Conservation (phyloP, 2,113 vertebrate genomes). For the Carassius gibelio region DNA sequence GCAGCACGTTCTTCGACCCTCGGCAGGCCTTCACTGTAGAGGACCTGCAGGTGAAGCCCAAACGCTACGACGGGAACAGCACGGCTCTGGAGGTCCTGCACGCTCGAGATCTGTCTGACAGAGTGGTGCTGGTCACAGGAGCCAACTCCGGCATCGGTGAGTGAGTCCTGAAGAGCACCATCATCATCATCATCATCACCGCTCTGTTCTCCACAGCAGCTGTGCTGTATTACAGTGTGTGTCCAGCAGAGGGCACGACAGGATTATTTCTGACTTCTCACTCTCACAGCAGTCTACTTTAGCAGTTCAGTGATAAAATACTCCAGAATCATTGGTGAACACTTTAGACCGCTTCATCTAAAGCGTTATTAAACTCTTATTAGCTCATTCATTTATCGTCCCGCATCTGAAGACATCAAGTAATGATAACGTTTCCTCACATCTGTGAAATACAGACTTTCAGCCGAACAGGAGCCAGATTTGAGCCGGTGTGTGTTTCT, state of each 20-base stretch:
- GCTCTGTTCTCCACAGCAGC: no score
- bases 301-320: not conserved
- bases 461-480: not conserved
- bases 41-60: slow-evolving; percentile 84
- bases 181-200: no score
- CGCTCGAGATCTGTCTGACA: slow-evolving; percentile 87
- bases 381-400: no score
- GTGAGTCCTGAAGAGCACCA: slow-evolving; percentile 66
- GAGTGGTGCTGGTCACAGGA: slow-evolving; percentile 87
- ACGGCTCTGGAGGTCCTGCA: slow-evolving; percentile 92
- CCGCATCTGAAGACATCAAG: no score
- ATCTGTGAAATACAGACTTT: not conserved
- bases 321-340: no score
- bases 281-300: not conserved
- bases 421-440: not conserved
- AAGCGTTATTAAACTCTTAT: not conserved
- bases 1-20: slow-evolving; percentile 94
- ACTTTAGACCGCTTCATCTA: not conserved
- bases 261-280: slow-evolving; percentile 15
- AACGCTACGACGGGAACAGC: slow-evolving; percentile 90
- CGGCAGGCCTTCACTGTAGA: slow-evolving; percentile 96
- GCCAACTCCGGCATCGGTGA: slow-evolving; percentile 93
- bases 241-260: slow-evolving; percentile 69
- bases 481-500: not conserved
- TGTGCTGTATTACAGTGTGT: not conserved